Percentiles rank a stretch among this genome's conserved stretches.
These are phyloP conservation scores for Danionella dracula DNA, from an alignment of 2,797 vertebrate species.

Conservation along the genomic window DNA sequence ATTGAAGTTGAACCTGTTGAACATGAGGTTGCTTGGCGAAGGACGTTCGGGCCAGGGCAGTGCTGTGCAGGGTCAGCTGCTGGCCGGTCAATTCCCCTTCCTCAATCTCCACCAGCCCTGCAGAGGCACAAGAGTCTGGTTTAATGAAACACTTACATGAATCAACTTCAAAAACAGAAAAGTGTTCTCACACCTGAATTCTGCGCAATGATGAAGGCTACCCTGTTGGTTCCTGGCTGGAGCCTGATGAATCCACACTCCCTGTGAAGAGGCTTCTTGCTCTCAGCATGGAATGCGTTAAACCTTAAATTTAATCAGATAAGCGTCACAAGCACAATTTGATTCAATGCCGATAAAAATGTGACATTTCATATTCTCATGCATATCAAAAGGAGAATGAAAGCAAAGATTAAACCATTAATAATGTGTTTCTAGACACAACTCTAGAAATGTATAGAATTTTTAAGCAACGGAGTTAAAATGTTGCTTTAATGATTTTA, in stretches of 20 bases:
- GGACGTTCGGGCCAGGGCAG: slow-evolving; percentile 81
- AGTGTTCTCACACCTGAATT: slow-evolving; percentile 77
- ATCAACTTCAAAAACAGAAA: neutral
- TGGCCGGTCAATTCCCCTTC: slow-evolving; percentile 87
- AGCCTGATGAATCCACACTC: slow-evolving; percentile 92
- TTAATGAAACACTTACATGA: neutral
- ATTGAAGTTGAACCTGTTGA: slow-evolving; percentile 70
- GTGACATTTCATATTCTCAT: too few species aligned
- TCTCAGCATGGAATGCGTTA: slow-evolving; percentile 84
- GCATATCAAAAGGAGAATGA: too few species aligned
- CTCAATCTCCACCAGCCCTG: slow-evolving; percentile 93
- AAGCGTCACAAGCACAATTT: too few species aligned
- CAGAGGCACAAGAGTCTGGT: neutral
- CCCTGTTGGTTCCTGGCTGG: slow-evolving; percentile 84
- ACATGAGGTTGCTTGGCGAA: slow-evolving; percentile 88
- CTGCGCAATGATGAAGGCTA: slow-evolving; percentile 94
- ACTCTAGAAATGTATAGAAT: too few species aligned
- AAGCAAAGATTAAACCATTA: too few species aligned
- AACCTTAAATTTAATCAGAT: slow-evolving; percentile 82
- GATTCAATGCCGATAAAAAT: too few species aligned
- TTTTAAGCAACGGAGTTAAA: too few species aligned
- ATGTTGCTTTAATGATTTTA: too few species aligned
- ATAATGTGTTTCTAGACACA: too few species aligned
- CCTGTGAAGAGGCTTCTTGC: slow-evolving; percentile 86
- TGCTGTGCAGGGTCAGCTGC: slow-evolving; percentile 79